Base-by-base conservation (phyloP, 2,113 vertebrate genomes). In the Solea solea region DNA sequence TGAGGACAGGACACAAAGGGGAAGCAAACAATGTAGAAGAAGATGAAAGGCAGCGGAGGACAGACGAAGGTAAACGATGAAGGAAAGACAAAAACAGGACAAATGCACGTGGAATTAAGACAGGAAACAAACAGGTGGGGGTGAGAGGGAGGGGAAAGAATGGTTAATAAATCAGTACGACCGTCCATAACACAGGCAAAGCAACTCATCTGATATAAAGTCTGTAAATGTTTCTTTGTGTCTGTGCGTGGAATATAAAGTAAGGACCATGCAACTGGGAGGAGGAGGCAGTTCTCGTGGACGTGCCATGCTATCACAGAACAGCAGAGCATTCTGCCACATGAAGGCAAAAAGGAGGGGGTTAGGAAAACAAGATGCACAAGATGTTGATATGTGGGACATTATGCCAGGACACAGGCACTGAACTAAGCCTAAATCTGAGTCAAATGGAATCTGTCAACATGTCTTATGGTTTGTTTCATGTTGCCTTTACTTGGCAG, bases 301-400 rank as follows among this genome's bases (percentile, higher is more conserved):
- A 45, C 72, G 80, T 61, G 83, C 86, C 92, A 91, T 93, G 91
- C 92, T 75, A 54, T 76, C 82, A 87, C 77, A 86, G 63, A 83
- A 56, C 63, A 84, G 72, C 72, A 69, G 59, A 64, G 71, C 76
- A 57, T 78, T 85, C 76, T 82, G 80, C 80, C 82, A 80, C 71
- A 81, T 76, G 85, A 81, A 78, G 84, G 83, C 80, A 86, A 84
- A 80, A 79, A 72, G 78, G 56, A 80, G 72, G 78, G 56, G 81
- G 72, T 88, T 87, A 86, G 78, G 56, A 55, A 21, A 67, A 83
- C 74, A 66, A 60, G 76, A 72, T 77, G 85, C 88, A 84, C 56
- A 68, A 46, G 64, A 64, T 76, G 21, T 72, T 9, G n/a, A 78
- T 74, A 78, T 39, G 76, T 69, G 81, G 80, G 60, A 64, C 75